Evolutionary conservation across 2,113 vertebrate species (phyloP).

Genomic region (Larimichthys polyactis): DNA sequence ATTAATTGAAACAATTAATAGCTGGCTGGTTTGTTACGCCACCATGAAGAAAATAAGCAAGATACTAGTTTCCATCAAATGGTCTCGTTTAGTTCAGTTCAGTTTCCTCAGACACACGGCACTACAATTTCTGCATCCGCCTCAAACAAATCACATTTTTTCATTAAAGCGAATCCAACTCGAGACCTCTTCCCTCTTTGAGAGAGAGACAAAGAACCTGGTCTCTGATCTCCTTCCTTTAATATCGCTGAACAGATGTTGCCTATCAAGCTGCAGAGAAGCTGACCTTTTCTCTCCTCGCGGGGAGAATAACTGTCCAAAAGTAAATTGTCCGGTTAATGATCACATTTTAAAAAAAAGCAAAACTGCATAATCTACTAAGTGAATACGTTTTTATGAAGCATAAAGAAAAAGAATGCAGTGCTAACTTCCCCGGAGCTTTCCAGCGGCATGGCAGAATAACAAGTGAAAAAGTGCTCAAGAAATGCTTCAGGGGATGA

Average conservation of each 20-base stretch:
- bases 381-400: slow-evolving; percentile 7
- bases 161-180: slow-evolving; percentile 43
- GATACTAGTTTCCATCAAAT: slow-evolving; percentile 19
- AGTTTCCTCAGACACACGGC: slow-evolving; percentile 4
- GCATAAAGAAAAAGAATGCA: neutral
- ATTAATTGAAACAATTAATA: slow-evolving; percentile 62
- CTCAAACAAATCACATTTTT: slow-evolving; percentile 48
- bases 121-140: slow-evolving; percentile 26
- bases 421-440: slow-evolving; percentile 6
- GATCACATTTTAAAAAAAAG: too few species aligned
- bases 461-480: slow-evolving; percentile 20
- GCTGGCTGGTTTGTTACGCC: slow-evolving; percentile 35
- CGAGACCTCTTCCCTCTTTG: slow-evolving; percentile 1
- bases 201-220: neutral
- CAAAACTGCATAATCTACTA: slow-evolving; percentile 10
- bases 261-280: slow-evolving; percentile 16
- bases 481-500: slow-evolving; percentile 31
- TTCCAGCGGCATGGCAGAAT: slow-evolving; percentile 24
- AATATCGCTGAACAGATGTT: slow-evolving; percentile 44
- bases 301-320: slow-evolving; percentile 7
- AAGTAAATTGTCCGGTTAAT: neutral
- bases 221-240: slow-evolving; percentile 6
- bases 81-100: neutral
- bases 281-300: slow-evolving; percentile 44
- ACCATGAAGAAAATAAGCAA: neutral